These are phyloP conservation scores for Drosophila tani DNA, from an alignment of 1,140 invertebrate genomes.

Conservation along the genomic window DNA sequence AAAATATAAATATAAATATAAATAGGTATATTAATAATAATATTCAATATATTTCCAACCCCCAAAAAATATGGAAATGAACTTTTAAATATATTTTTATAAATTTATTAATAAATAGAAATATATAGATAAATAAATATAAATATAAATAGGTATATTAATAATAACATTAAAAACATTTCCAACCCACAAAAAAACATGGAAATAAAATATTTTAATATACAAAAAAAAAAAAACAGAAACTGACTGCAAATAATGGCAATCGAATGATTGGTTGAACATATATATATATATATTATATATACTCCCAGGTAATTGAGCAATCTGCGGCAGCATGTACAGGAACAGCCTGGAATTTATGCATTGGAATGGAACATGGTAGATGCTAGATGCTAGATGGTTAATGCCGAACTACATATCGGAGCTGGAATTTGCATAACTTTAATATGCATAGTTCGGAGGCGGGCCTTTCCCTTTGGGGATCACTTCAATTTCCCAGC, in stretches of 20 bases:
- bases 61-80: too few relatives aligned
- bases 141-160: too few relatives aligned
- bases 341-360: not conserved
- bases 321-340: not conserved
- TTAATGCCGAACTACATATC: constrained; percentile 6
- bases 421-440: constrained; percentile 65
- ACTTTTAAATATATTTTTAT: too few relatives aligned
- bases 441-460: constrained; percentile 63
- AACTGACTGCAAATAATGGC: not conserved
- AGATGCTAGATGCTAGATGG: too few relatives aligned
- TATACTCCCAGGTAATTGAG: not conserved
- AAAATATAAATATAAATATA: too few relatives aligned
- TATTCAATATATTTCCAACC: too few relatives aligned
- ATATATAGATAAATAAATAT: too few relatives aligned
- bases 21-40: too few relatives aligned
- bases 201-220: not conserved
- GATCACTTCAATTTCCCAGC: constrained; percentile 33
- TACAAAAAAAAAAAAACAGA: too few relatives aligned
- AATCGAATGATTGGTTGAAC: not conserved
- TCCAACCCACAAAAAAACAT: too few relatives aligned
- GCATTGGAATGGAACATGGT: not conserved
- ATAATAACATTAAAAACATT: too few relatives aligned
- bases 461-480: constrained; percentile 5
- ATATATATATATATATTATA: not conserved
- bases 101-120: too few relatives aligned